Evolutionary conservation across 2,888 invertebrate genomes (phyloP).

Genomic region (Macrosiphum euphorbiae): DNA sequence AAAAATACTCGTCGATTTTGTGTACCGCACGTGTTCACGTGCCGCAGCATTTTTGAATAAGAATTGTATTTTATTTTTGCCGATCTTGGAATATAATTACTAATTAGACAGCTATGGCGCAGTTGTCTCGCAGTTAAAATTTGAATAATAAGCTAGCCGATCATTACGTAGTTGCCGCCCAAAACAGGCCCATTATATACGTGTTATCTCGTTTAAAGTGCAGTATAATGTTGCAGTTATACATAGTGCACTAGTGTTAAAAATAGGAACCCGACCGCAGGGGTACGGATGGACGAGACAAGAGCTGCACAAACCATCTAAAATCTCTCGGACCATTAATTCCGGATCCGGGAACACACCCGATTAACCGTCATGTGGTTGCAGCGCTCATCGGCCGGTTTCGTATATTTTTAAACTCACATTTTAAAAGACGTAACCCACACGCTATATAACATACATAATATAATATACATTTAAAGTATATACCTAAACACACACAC

Average conservation of each 20-base stretch:
- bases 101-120: neutral
- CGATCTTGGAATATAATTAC: neutral
- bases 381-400: neutral
- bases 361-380: slow-evolving; percentile 4
- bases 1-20: neutral
- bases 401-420: neutral
- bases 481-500: too few species aligned
- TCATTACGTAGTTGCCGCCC: neutral
- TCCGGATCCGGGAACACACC: neutral
- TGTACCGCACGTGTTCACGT: neutral
- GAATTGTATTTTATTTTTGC: neutral
- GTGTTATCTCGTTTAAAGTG: neutral
- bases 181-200: neutral
- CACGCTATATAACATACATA: neutral
- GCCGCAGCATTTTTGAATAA: neutral
- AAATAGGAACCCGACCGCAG: neutral
- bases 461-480: too few species aligned
- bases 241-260: neutral
- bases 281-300: neutral
- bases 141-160: neutral
- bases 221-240: neutral
- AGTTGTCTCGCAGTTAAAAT: neutral
- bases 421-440: neutral
- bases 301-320: neutral
- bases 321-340: slow-evolving; percentile 22